Percentiles rank a stretch among this genome's conserved stretches.
Conservation (phyloP, 1,140 invertebrate genomes). For the Drosophila elegans region DNA sequence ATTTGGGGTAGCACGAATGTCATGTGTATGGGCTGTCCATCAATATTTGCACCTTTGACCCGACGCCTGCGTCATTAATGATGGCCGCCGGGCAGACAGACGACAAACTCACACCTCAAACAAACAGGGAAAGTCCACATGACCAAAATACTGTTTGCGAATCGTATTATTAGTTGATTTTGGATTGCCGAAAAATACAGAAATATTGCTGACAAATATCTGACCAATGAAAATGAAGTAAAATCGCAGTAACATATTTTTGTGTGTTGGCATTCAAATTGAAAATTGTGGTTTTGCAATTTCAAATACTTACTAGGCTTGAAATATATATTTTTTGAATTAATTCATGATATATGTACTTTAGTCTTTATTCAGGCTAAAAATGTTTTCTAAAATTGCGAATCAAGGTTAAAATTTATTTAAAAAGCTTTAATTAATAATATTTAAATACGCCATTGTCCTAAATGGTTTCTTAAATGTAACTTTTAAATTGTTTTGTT, state of each 20-base stretch:
- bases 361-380: no score
- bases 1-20: conserved; percentile 1
- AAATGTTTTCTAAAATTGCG: no score
- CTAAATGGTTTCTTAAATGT: no score
- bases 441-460: no score
- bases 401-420: no score
- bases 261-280: not conserved
- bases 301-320: no score
- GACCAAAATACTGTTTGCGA: conserved; percentile 2
- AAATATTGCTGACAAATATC: conserved; percentile 1
- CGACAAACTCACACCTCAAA: conserved; percentile 32
- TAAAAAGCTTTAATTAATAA: no score
- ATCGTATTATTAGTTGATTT: conserved; percentile 1
- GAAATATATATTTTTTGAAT: no score
- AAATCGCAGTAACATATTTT: not conserved
- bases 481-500: no score
- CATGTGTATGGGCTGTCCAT: conserved; percentile 22
- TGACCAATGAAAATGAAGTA: not conserved
- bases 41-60: conserved; percentile 51
- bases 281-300: no score
- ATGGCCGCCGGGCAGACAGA: conserved; percentile 31
- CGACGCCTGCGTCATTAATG: conserved; percentile 42
- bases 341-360: no score
- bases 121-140: conserved; percentile 8
- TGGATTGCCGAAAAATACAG: not conserved